phyloP scores from a whole-genome alignment of 1,140 invertebrate genomes.

The Hylaeus anthracinus region DNA sequence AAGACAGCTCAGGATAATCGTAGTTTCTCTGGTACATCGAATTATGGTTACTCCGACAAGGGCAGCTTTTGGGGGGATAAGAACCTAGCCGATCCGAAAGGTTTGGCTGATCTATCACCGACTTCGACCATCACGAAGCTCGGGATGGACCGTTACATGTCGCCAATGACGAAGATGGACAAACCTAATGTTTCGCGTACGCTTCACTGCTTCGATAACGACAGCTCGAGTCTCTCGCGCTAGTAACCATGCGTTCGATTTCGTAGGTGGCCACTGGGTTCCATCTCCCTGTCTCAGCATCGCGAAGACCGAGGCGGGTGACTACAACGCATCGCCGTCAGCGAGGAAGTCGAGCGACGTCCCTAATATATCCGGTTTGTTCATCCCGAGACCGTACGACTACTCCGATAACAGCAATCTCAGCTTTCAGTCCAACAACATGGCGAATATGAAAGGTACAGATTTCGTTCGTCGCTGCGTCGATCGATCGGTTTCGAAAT shows the following conservation, averaged over 20 bases:
- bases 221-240: too few relatives aligned
- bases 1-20: neutral
- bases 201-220: too few relatives aligned
- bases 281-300: neutral
- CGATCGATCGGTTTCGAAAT: neutral
- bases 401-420: conserved; percentile 35
- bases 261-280: too few relatives aligned
- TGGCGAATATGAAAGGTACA: conserved; percentile 1
- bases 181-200: too few relatives aligned
- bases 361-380: conserved; percentile 2
- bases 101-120: neutral
- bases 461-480: too few relatives aligned
- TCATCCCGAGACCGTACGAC: conserved; percentile 10
- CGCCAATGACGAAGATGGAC: neutral
- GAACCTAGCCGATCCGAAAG: neutral
- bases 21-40: neutral
- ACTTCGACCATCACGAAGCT: neutral
- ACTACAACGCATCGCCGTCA: neutral
- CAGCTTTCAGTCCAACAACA: conserved; percentile 6
- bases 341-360: neutral
- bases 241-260: too few relatives aligned
- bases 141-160: conserved; percentile 6
- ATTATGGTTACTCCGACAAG: neutral
- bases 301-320: neutral
- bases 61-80: neutral